These are phyloP conservation scores for Sinosuthora webbiana DNA, from an alignment of 2,113 vertebrate genomes.

Conservation along the genomic window DNA sequence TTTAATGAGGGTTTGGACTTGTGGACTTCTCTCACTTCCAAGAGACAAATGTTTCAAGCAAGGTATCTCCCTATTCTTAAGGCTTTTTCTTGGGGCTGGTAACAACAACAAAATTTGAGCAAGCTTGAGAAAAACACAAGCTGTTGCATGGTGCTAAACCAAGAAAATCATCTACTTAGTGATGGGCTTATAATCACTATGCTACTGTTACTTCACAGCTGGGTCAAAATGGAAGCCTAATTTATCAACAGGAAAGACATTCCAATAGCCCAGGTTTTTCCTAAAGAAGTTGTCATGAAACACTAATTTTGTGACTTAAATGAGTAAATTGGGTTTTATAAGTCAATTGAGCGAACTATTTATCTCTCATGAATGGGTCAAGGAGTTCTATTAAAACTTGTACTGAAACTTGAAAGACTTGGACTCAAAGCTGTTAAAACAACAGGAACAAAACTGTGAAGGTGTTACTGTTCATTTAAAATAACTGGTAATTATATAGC, in stretches of 20 bases:
- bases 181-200: background rate
- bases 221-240: background rate
- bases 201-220: background rate
- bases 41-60: background rate
- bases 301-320: background rate
- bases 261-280: background rate
- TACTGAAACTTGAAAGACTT: background rate
- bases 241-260: background rate
- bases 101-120: background rate
- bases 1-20: background rate
- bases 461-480: background rate
- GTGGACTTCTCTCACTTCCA: background rate
- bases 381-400: background rate
- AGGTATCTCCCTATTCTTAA: background rate
- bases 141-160: background rate
- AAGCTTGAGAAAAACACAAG: background rate
- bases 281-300: background rate
- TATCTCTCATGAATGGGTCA: background rate
- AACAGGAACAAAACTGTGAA: background rate
- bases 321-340: background rate
- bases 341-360: background rate
- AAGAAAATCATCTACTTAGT: background rate
- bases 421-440: background rate
- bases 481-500: background rate
- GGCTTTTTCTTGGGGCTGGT: background rate